Conservation (phyloP, 2,797 vertebrate genomes). For the Apogon talboti region DNA sequence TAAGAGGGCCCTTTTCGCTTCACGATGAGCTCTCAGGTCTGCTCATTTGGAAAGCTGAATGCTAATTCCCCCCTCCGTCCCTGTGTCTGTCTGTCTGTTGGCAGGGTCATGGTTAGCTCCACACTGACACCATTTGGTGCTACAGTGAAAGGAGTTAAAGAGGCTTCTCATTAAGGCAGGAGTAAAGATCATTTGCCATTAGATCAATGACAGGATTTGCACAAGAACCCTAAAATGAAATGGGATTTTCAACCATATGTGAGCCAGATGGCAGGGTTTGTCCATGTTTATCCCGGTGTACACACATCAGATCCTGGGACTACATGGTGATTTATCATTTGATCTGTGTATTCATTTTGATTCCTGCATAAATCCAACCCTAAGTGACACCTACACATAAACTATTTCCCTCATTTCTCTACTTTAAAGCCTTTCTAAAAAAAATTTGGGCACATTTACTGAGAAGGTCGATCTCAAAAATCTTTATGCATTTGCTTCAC, state of each 20-base stretch:
- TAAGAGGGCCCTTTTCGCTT: conserved; percentile 58
- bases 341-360: conserved; percentile 34
- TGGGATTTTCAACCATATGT: conserved; percentile 52
- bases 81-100: conserved; percentile 48
- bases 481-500: conserved; percentile 21
- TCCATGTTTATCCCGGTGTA: conserved; percentile 42
- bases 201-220: conserved; percentile 64
- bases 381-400: background rate
- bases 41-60: conserved; percentile 66
- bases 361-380: conserved; percentile 15
- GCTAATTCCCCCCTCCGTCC: conserved; percentile 47
- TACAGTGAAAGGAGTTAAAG: conserved; percentile 48
- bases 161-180: conserved; percentile 55
- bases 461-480: background rate
- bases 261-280: conserved; percentile 53
- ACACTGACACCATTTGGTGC: conserved; percentile 77
- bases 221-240: conserved; percentile 51
- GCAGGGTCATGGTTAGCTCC: conserved; percentile 48
- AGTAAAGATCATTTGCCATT: conserved; percentile 55
- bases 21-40: conserved; percentile 67
- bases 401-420: background rate
- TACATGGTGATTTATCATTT: conserved; percentile 35
- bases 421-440: conserved; percentile 9
- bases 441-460: conserved; percentile 4
- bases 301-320: conserved; percentile 39